Evolutionary conservation across 2,113 vertebrate genomes (phyloP), one percentile per base, ranked within the genome.

Genomic region (Bagarius yarrelli): DNA sequence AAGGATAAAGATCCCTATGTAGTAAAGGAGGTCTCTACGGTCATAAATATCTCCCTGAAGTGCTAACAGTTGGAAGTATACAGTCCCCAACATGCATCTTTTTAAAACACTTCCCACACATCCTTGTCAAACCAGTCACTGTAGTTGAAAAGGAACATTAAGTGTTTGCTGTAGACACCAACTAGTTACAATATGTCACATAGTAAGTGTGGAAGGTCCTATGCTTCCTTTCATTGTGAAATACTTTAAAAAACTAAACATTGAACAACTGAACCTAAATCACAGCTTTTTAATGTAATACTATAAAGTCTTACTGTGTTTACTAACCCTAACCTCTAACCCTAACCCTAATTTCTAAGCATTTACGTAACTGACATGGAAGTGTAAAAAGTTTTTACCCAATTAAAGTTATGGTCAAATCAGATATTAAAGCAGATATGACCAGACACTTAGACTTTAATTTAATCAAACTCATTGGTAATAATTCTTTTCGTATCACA

Each of bases 61-160:
- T n/a, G 25, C 27, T 64, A 66, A 52, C 76, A 78, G 27, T 32
- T 67, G 21, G 25, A 30, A 66, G 19, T n/a, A 36, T 66, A 34
- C 36, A 53, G 61, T 23, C 44, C 16, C 40, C 9, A 21, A 50
- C 8, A 44, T 55, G 32, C 25, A 50, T 74, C 71, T 66, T 66
- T 75, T 73, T 66, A 30, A 64, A 74, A 81, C 23, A 55, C 23
- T 81, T 74, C 44, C 72, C 79, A 80, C 14, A 55, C 79, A 32
- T 34, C 69, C 60, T 61, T 81, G 50, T 69, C 50, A 76, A 76
- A 76, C 13, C 8, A 25, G 19, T 76, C 72, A 67, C 55, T 76
- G 52, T 19, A 76, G 9, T 76, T 76, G 72, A n/a, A 81, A 19
- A 67, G 61, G 52, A 81, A 81, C 59, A 64, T 9, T 55, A 34